Conservation (phyloP, 2,888 invertebrate genomes). For the Spicauda simplicius region DNA sequence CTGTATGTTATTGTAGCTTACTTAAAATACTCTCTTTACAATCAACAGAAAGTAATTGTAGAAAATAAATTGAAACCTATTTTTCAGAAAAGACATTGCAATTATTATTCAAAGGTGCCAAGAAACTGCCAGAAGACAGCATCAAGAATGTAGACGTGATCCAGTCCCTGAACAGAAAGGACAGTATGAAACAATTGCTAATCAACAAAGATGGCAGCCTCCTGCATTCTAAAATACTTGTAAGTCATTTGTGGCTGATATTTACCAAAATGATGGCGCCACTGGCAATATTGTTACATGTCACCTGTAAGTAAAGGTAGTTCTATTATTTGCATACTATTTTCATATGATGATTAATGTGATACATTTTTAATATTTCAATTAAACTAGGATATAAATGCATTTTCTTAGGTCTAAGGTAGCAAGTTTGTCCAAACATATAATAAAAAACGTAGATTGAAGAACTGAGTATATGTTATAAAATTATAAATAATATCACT, state of each 20-base stretch:
- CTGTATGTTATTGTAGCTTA: too few species aligned
- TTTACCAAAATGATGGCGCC: too few species aligned
- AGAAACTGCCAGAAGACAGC: conserved; percentile 50
- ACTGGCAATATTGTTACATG: neutral
- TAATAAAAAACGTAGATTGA: too few species aligned
- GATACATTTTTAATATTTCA: too few species aligned
- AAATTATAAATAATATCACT: too few species aligned
- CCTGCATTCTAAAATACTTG: conserved; percentile 60
- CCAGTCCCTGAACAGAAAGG: conserved; percentile 49
- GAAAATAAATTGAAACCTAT: neutral
- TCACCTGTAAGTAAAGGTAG: too few species aligned
- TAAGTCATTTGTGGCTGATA: conserved; percentile 43
- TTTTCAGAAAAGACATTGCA: conserved; percentile 69
- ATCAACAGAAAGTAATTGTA: neutral
- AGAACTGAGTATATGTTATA: too few species aligned
- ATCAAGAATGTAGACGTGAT: conserved; percentile 39
- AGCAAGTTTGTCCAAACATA: too few species aligned
- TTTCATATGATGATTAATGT: neutral
- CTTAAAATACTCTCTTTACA: too few species aligned
- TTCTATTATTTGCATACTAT: too few species aligned
- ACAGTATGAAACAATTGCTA: conserved; percentile 70
- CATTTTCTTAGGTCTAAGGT: too few species aligned
- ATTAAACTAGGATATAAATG: too few species aligned
- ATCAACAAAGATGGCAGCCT: conserved; percentile 69
- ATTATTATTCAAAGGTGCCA: conserved; percentile 69